Base-by-base conservation (phyloP, 1,140 invertebrate species). In the Nilaparvata lugens region DNA sequence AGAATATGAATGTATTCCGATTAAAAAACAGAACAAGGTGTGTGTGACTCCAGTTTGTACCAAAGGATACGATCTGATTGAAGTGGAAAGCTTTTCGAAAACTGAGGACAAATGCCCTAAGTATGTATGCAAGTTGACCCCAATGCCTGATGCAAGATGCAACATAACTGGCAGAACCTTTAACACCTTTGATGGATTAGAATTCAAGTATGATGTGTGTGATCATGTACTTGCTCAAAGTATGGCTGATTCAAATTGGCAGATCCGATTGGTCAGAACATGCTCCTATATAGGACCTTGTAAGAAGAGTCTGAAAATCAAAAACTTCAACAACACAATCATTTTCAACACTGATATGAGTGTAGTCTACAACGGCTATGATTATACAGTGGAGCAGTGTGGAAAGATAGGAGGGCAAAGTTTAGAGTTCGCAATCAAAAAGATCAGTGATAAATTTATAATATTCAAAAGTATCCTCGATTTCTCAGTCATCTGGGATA, bases 131-230 rank as follows among this genome's bases (percentile, higher is more conserved):
- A 58, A 62, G 19, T 53, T 81, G 2, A 76, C 80, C 2, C 57
- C 81, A 1, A 77, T 80, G 1, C 77, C 78, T 2, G 82, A 85
- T 56, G 79, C 77, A 19, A 74, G 81, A 48, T 92, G 90, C 68
- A 84, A 86, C 63, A 72, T 91, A 1, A 87, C 83, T 16, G 85
- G 86, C 4, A 80, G 83, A 57, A 84, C 83, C 2, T 84, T 92
- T 65, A 83, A 78, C 56, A 91, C 88, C 0, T 92, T 92, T 64
- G 89, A 92, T 71, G 82, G 82, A 6, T 77, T 81, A 0, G 81
- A 88, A 52, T 87, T 81, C 58, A 87, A 88, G 65, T 88, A 88
- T 63, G 87, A 90, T 61, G 78, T 88, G 13, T 93, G 89, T 69
- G 82, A 87, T 73, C 88, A 92, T 70, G 80, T 89, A 40, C 70